Percentiles rank a stretch among this genome's conserved stretches.
These are phyloP conservation scores for Bradypodion ventrale DNA, from an alignment of 2,797 vertebrate species.

Conservation along the genomic window DNA sequence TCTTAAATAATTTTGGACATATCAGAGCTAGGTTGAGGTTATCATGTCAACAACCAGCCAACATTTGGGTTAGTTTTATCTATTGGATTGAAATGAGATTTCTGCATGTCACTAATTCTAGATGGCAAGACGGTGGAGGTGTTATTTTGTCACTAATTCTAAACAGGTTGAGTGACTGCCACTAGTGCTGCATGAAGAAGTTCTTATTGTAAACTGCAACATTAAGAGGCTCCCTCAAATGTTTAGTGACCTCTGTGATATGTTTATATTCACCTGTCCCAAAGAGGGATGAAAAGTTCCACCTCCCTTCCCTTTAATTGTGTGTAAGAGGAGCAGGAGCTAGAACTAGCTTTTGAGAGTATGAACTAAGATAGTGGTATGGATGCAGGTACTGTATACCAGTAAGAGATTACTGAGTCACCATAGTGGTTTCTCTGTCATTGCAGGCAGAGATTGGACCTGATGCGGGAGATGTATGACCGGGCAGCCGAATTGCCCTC, in stretches of 20 bases:
- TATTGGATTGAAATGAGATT: background rate
- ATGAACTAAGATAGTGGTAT: background rate
- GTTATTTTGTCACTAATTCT: background rate
- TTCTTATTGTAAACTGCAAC: background rate
- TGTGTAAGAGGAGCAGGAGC: background rate
- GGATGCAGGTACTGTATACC: background rate
- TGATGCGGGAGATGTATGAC: constrained; percentile 98
- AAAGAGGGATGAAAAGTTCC: background rate
- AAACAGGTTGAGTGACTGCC: background rate
- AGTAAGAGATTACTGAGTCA: background rate
- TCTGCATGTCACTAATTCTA: background rate
- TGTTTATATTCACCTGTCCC: background rate
- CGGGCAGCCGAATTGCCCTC: constrained; percentile 93
- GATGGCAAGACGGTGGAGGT: no score
- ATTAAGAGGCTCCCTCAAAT: background rate
- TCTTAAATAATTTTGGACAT: background rate
- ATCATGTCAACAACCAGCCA: background rate
- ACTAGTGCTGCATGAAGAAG: background rate
- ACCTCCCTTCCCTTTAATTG: background rate
- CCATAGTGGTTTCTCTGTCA: background rate
- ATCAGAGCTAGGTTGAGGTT: background rate
- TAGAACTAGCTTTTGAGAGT: background rate
- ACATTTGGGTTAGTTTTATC: background rate
- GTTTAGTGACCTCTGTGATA: background rate
- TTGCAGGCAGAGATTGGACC: constrained; percentile 90